These are phyloP conservation scores for Platyscapa corneri DNA, from an alignment of 1,140 invertebrate genomes.

Conservation along the genomic window DNA sequence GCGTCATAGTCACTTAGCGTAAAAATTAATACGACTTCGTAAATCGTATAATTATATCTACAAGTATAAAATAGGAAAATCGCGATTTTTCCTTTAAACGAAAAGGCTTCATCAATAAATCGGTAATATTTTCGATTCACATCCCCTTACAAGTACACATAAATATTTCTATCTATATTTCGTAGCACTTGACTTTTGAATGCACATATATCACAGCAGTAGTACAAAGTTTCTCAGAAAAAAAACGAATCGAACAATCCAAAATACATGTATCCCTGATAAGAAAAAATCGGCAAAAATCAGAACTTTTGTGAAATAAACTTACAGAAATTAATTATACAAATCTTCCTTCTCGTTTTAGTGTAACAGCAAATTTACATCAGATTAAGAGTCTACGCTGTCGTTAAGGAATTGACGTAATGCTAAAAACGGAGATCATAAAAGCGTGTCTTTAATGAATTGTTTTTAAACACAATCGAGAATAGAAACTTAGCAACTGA, in stretches of 20 bases:
- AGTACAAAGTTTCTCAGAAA: constrained; percentile 46
- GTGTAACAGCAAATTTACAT: too few relatives aligned
- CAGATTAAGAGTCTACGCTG: too few relatives aligned
- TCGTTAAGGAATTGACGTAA: too few relatives aligned
- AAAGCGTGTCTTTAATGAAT: too few relatives aligned
- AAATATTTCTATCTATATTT: constrained; percentile 26
- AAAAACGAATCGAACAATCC: constrained; percentile 46
- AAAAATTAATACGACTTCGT: constrained; percentile 21
- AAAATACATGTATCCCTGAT: constrained; percentile 31
- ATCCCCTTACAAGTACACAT: constrained; percentile 40
- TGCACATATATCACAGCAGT: constrained; percentile 57
- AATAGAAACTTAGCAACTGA: background rate
- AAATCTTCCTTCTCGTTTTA: too few relatives aligned
- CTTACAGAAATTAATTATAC: too few relatives aligned
- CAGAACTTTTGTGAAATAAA: background rate
- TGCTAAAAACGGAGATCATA: too few relatives aligned
- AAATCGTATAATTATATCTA: constrained; percentile 28
- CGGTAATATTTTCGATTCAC: constrained; percentile 13
- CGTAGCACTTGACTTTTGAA: constrained; percentile 52
- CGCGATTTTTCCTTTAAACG: background rate
- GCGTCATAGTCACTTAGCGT: background rate
- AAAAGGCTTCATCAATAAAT: constrained; percentile 22
- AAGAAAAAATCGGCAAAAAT: constrained; percentile 11
- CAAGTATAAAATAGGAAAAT: constrained; percentile 10
- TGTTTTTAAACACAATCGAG: background rate